Evolutionary conservation across 2,113 vertebrate genomes (phyloP).

Genomic region (Athene cunicularia): DNA sequence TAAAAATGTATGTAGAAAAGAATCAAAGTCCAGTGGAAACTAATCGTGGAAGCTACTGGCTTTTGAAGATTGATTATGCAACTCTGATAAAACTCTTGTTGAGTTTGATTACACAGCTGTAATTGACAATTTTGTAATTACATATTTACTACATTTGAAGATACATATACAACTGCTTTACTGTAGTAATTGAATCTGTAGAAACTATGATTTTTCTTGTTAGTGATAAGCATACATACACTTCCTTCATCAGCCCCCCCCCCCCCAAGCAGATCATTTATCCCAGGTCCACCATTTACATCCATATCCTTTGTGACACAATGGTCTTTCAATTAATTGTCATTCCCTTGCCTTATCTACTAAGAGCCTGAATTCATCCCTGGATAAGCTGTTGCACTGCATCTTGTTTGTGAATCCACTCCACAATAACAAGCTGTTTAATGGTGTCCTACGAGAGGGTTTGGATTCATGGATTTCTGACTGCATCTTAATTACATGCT

Average conservation of each 20-base stretch:
- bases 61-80: not conserved
- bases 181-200: not conserved
- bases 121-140: not conserved
- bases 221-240: rapidly evolving
- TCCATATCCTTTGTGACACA: not conserved
- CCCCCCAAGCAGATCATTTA: not conserved
- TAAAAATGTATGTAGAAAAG: not conserved
- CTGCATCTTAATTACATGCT: not conserved
- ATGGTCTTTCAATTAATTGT: not conserved
- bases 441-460: not conserved
- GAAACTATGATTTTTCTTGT: not conserved
- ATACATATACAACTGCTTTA: not conserved
- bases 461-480: not conserved
- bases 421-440: not conserved
- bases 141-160: not conserved
- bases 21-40: not conserved
- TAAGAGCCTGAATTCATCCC: not conserved
- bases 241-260: not conserved
- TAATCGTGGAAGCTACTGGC: not conserved
- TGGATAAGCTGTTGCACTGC: not conserved
- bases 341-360: not conserved
- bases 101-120: not conserved
- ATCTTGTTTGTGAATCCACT: not conserved
- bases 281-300: not conserved
- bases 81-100: not conserved